Evolutionary conservation across 2,113 vertebrate genomes (phyloP).

Genomic region (Oncorhynchus gorbuscha): DNA sequence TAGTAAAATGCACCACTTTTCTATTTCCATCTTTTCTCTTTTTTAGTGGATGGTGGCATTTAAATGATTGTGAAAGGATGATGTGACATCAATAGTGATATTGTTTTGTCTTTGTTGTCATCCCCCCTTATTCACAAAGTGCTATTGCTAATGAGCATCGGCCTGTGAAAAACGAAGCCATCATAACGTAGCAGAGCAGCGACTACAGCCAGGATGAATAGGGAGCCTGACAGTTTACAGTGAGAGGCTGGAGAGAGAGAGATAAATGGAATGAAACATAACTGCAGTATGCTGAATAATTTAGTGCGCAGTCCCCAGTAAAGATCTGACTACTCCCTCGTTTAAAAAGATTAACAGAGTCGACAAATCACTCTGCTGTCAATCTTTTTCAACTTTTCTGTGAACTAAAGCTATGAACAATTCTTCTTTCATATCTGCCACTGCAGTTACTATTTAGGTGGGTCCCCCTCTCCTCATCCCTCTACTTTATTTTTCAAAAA

Average conservation of each 20-base stretch:
- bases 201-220: conserved; percentile 21
- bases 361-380: conserved; percentile 66
- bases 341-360: conserved; percentile 71
- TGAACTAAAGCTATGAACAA: conserved; percentile 57
- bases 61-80: too few relatives aligned
- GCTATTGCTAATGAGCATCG: conserved; percentile 46
- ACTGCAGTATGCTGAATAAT: conserved; percentile 68
- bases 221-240: conserved; percentile 54
- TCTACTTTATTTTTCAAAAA: conserved; percentile 48
- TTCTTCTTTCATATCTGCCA: conserved; percentile 59
- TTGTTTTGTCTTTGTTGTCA: conserved; percentile 33
- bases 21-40: neutral
- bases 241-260: conserved; percentile 3
- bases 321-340: conserved; percentile 67
- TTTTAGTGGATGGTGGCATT: too few relatives aligned
- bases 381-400: conserved; percentile 54
- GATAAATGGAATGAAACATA: conserved; percentile 61
- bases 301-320: conserved; percentile 58
- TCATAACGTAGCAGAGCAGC: conserved; percentile 29
- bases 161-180: conserved; percentile 27
- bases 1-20: neutral
- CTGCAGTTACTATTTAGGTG: conserved; percentile 50
- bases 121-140: conserved; percentile 10
- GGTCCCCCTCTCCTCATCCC: conserved; percentile 45
- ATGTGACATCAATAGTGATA: conserved; percentile 15